A percentile compares a stretch with the other conserved stretches of the same genome.
Evolutionary conservation across 2,113 vertebrate species (phyloP).

Genomic region (Tauraco erythrolophus): DNA sequence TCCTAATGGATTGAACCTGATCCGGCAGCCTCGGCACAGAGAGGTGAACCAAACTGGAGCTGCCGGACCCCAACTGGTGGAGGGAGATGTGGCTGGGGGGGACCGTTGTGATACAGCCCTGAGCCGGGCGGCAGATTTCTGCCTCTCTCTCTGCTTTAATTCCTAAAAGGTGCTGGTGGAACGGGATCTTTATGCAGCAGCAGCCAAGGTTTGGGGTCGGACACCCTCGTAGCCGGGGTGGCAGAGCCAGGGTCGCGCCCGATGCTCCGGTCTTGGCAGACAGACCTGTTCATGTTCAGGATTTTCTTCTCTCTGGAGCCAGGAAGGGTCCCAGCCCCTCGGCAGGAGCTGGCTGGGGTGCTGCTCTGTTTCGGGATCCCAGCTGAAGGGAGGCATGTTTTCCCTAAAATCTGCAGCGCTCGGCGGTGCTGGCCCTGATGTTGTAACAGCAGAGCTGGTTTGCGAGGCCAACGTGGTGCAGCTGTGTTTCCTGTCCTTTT

Average conservation of each 20-base stretch:
- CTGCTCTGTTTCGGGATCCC: not conserved
- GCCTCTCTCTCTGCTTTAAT: rapidly evolving
- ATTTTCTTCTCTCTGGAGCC: not conserved
- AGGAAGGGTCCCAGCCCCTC: not conserved
- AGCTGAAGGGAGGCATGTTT: not conserved
- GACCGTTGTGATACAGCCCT: rapidly evolving
- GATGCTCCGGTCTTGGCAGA: rapidly evolving
- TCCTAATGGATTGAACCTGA: rapidly evolving
- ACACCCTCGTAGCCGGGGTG: rapidly evolving
- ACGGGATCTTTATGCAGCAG: rapidly evolving
- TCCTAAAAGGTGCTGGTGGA: not conserved
- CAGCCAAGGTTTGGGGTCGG: rapidly evolving
- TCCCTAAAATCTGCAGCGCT: not conserved
- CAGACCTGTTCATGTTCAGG: not conserved
- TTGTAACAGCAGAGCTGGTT: not conserved
- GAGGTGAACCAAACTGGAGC: not conserved
- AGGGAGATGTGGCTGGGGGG: not conserved
- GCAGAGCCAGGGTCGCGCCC: not conserved
- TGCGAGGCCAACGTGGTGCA: not conserved
- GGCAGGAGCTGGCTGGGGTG: not conserved
- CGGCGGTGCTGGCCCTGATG: not conserved
- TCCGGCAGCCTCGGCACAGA: rapidly evolving
- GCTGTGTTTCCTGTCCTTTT: not conserved
- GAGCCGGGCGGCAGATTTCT: rapidly evolving
- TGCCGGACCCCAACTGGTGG: rapidly evolving